A percentile compares a stretch with the other conserved stretches of the same genome.
Conservation (phyloP, 2,113 vertebrate genomes). For the Anarhynchus alexandrinus region DNA sequence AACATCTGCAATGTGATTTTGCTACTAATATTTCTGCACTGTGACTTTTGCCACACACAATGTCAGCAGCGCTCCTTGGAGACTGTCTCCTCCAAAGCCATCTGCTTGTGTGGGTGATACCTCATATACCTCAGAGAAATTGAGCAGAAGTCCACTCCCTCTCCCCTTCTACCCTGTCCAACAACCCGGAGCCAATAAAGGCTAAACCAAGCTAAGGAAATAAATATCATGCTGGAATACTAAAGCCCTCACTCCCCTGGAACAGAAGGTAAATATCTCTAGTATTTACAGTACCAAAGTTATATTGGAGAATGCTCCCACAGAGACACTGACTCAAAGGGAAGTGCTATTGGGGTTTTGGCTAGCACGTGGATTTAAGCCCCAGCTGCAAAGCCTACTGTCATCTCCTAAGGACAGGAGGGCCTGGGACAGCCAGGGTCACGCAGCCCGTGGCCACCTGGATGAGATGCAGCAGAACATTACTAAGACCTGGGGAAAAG, state of each 20-base stretch:
- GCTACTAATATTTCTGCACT: background rate
- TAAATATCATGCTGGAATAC: slow-evolving; percentile 15
- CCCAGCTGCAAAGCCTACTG: background rate
- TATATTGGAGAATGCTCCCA: background rate
- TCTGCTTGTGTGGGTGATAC: background rate
- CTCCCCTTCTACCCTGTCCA: background rate
- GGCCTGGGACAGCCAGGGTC: background rate
- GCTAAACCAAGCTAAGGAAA: slow-evolving; percentile 12
- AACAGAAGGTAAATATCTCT: slow-evolving; percentile 49
- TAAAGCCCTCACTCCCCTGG: slow-evolving; percentile 9
- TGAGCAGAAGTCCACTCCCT: background rate
- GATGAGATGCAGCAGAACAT: background rate
- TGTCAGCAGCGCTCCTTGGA: background rate
- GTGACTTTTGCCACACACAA: background rate
- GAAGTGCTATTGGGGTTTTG: background rate
- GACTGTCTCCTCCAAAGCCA: background rate
- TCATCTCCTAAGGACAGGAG: background rate
- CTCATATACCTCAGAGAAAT: background rate
- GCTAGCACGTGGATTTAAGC: background rate
- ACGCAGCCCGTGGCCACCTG: background rate
- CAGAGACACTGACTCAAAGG: background rate
- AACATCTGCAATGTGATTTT: background rate
- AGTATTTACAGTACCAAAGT: slow-evolving; percentile 40
- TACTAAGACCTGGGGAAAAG: background rate
- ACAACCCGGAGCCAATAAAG: background rate